A percentile compares a stretch with the other conserved stretches of the same genome.
Conservation (phyloP, 2,888 invertebrate genomes). For the Alviniconcha strummeri region DNA sequence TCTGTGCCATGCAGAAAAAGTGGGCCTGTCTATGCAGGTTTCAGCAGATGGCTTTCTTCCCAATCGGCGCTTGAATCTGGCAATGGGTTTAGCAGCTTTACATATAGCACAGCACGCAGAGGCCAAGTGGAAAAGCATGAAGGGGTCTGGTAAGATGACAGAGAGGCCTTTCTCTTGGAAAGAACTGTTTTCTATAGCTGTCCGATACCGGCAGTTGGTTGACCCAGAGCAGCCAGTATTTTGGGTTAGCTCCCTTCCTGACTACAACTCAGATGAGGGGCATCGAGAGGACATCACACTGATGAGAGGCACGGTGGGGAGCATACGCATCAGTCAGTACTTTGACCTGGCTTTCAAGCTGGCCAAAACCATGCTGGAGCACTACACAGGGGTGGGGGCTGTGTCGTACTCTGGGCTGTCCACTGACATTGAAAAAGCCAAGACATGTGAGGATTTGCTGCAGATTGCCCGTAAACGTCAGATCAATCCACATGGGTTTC, state of each 20-base stretch:
- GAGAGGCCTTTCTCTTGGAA: conserved; percentile 53
- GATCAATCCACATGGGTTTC: conserved; percentile 63
- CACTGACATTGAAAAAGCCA: conserved; percentile 63
- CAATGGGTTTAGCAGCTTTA: conserved; percentile 68
- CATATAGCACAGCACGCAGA: conserved; percentile 65
- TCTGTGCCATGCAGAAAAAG: conserved; percentile 62
- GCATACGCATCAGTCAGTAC: conserved; percentile 64
- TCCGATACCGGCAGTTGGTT: conserved; percentile 60
- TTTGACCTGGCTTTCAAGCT: conserved; percentile 67
- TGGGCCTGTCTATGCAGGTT: conserved; percentile 63
- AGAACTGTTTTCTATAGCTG: conserved; percentile 61
- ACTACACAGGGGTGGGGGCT: conserved; percentile 58
- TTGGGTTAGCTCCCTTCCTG: conserved; percentile 62
- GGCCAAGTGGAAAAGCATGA: conserved; percentile 42
- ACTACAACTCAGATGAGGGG: conserved; percentile 53
- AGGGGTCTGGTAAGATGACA: conserved; percentile 7
- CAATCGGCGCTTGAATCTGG: conserved; percentile 62
- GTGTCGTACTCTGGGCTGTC: conserved; percentile 47
- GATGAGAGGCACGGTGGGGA: conserved; percentile 62
- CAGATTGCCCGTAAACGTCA: conserved; percentile 61
- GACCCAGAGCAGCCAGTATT: conserved; percentile 64
- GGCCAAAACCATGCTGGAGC: conserved; percentile 67
- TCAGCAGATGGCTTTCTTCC: conserved; percentile 64
- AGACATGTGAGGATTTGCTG: conserved; percentile 64
- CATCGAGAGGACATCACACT: conserved; percentile 61